These are phyloP conservation scores for Mirounga angustirostris DNA, from an alignment of 2,113 vertebrate species.

Conservation along the genomic window DNA sequence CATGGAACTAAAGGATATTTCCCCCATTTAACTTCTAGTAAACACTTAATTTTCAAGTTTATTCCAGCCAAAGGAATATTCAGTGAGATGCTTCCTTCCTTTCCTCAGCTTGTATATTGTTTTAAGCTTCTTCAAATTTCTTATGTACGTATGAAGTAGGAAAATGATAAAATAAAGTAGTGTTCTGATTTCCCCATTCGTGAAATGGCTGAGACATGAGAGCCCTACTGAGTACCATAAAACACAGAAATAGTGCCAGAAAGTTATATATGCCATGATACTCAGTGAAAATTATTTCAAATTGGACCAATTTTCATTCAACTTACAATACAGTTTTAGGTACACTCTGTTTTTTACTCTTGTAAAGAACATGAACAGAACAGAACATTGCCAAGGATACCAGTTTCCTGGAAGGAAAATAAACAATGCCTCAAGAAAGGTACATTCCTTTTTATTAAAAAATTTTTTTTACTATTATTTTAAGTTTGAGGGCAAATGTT, in stretches of 20 bases:
- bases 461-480: not conserved
- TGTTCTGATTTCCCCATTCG: not conserved
- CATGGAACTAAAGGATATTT: not conserved
- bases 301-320: not conserved
- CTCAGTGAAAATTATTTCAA: conserved; percentile 26
- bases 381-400: conserved; percentile 56
- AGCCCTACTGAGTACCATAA: not conserved
- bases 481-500: conserved; percentile 29
- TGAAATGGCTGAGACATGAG: not conserved
- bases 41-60: conserved; percentile 30
- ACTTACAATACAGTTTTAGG: not conserved
- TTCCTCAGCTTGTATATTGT: not conserved
- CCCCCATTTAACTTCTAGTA: not conserved
- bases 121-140: not conserved
- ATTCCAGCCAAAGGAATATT: not conserved
- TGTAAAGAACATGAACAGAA: conserved; percentile 52
- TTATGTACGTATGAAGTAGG: not conserved
- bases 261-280: not conserved
- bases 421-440: conserved; percentile 60
- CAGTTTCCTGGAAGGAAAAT: conserved; percentile 65
- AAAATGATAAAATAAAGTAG: not conserved
- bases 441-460: conserved; percentile 61
- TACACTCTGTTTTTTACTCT: conserved; percentile 55
- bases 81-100: not conserved
- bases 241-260: not conserved